Percentiles rank a stretch among this genome's conserved stretches.
These are phyloP conservation scores for Vesta saturnalis DNA, from an alignment of 2,888 invertebrate genomes.

Conservation along the genomic window DNA sequence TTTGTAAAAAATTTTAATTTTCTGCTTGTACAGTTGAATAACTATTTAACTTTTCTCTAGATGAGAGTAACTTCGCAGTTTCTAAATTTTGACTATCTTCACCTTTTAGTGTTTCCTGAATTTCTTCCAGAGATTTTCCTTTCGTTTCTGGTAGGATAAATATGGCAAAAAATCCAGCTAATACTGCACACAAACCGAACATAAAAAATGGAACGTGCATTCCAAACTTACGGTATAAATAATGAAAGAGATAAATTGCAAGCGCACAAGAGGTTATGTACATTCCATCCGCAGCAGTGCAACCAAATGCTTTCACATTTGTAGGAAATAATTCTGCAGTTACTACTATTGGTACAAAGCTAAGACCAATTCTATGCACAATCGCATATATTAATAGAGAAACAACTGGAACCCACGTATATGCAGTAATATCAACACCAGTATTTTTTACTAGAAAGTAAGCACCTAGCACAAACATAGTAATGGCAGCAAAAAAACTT, in stretches of 20 bases:
- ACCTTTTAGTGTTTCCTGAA: conserved; percentile 57
- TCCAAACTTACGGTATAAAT: conserved; percentile 49
- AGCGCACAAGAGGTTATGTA: conserved; percentile 54
- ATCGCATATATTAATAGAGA: conserved; percentile 57
- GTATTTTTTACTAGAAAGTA: conserved; percentile 55
- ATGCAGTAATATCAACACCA: conserved; percentile 47
- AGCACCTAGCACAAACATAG: conserved; percentile 53
- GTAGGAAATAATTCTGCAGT: conserved; percentile 50
- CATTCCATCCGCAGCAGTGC: conserved; percentile 57
- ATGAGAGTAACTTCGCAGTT: neutral
- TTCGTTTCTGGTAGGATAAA: conserved; percentile 58
- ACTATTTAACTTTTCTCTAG: too few species aligned
- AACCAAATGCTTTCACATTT: conserved; percentile 59
- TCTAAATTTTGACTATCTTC: neutral
- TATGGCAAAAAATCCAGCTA: conserved; percentile 54
- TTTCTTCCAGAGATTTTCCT: conserved; percentile 58
- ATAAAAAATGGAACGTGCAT: conserved; percentile 57
- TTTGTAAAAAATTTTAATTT: too few species aligned
- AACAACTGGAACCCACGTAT: conserved; percentile 58
- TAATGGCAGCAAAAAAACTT: conserved; percentile 53
- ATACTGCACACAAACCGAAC: conserved; percentile 53
- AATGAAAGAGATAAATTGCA: conserved; percentile 54
- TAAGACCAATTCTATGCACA: conserved; percentile 57
- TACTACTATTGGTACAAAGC: conserved; percentile 59
- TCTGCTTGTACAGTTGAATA: too few species aligned